Evolutionary conservation across 2,797 vertebrate genomes (phyloP), one percentile per base, ranked within the genome.

Genomic region (Apogon hyalosoma): DNA sequence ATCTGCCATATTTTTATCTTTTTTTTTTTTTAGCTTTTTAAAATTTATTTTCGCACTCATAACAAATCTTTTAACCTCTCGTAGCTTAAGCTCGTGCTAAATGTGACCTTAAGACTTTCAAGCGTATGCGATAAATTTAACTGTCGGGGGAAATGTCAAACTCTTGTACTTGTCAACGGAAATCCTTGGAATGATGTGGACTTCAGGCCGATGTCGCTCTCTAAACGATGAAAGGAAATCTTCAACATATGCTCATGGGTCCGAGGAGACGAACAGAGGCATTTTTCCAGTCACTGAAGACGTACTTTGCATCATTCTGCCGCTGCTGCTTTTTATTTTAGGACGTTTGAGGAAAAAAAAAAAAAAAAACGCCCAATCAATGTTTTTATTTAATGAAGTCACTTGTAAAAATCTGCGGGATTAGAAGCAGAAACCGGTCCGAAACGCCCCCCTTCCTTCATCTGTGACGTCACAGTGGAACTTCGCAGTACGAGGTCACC

Each of bases 101-200:
- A 65, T 61, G 61, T 72, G 52, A 84, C 15, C 45, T 49, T 54
- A 16, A 38, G 39, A 79, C 52, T 63, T 77, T 41, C 64, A 58
- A 24, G 31, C 56, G 10, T 60, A 45, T 50, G 15, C 12, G 28
- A 51, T 13, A 41, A 49, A 24, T 58, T 47, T 18, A 47, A 43
- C 19, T 6, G 41, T 52, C 21, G 28, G 2, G 52, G 58, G 45
- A 67, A 72, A 39, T 7, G 14, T 64, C 54, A 61, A 49, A 58
- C 51, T 66, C 4, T 8, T 16, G 41, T 40, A 50, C 28, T 54
- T 1, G 0, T 28, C 13, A 7, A 31, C 7, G 0, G 18, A 18
- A 13, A 55, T 41, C 36, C 28, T 72, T 61, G n/a, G 11, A n/a
- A 42, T 40, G 7, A 1, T 14, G 15, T 47, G 46, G 21, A 67